These are phyloP conservation scores for Allacma fusca DNA, from an alignment of 2,888 invertebrate species.

Conservation along the genomic window DNA sequence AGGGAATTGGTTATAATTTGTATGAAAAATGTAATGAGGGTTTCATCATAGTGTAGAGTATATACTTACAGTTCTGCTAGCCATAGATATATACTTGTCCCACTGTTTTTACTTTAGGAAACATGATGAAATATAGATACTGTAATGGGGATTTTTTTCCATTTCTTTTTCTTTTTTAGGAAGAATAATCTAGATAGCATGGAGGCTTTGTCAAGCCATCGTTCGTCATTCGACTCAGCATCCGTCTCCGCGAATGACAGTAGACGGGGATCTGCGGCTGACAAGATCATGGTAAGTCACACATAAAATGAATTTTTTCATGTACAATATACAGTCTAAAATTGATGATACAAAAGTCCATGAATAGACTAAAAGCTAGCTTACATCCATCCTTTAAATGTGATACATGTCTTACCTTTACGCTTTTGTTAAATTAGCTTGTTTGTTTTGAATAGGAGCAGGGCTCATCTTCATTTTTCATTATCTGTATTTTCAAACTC, in stretches of 20 bases:
- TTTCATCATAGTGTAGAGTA: neutral
- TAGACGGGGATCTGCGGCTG: slow-evolving; percentile 42
- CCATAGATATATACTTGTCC: too few species aligned
- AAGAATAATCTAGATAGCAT: slow-evolving; percentile 24
- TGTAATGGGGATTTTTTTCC: neutral
- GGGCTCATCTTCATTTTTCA: neutral
- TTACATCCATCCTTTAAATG: too few species aligned
- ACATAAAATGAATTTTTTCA: neutral
- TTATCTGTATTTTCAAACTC: neutral
- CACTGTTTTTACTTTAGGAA: too few species aligned
- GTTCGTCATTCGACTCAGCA: slow-evolving; percentile 42
- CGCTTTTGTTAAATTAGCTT: neutral
- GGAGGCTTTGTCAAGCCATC: slow-evolving; percentile 42
- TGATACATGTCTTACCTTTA: neutral
- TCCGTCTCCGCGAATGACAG: slow-evolving; percentile 39
- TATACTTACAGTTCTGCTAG: too few species aligned
- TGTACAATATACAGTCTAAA: too few species aligned
- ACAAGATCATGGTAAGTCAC: slow-evolving; percentile 38
- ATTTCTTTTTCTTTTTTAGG: neutral
- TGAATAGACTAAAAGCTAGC: too few species aligned
- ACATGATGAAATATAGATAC: too few species aligned
- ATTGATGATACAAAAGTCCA: too few species aligned
- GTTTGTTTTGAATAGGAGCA: neutral
- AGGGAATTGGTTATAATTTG: neutral
- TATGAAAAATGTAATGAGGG: neutral